These are phyloP conservation scores for Diorhabda carinulata DNA, from an alignment of 1,140 invertebrate genomes.

Conservation along the genomic window DNA sequence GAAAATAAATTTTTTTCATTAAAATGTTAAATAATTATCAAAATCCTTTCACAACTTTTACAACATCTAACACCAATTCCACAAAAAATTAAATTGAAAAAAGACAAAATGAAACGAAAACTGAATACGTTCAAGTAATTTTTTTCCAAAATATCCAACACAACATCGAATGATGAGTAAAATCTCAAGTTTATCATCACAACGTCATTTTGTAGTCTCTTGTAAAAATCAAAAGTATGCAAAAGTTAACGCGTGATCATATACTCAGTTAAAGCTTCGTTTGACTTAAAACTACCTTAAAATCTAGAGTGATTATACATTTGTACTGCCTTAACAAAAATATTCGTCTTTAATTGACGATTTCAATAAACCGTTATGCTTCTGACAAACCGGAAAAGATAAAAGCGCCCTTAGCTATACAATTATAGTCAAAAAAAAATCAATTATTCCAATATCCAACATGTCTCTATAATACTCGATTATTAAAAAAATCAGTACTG, in stretches of 20 bases:
- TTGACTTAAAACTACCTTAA: constrained; percentile 31
- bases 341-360: constrained; percentile 43
- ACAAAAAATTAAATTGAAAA: constrained; percentile 1
- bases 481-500: constrained; percentile 34
- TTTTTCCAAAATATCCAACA: constrained; percentile 11
- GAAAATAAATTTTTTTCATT: too few relatives aligned
- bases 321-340: constrained; percentile 49
- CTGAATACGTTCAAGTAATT: background rate
- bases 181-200: constrained; percentile 5
- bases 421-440: background rate
- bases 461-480: constrained; percentile 22
- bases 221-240: constrained; percentile 14
- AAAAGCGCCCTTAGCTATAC: too few relatives aligned
- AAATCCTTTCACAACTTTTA: too few relatives aligned
- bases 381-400: too few relatives aligned
- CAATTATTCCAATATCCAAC: constrained; percentile 10
- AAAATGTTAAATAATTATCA: too few relatives aligned
- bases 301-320: constrained; percentile 43
- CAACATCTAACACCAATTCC: too few relatives aligned
- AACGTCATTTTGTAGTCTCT: background rate
- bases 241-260: constrained; percentile 10
- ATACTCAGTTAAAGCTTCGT: constrained; percentile 24
- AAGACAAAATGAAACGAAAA: constrained; percentile 15
- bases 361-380: constrained; percentile 6
- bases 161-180: constrained; percentile 20